Evolutionary conservation across 30 jellyfish, hydroid and myxozoan species (phyloP).

Genomic region (Turritopsis rubra): DNA sequence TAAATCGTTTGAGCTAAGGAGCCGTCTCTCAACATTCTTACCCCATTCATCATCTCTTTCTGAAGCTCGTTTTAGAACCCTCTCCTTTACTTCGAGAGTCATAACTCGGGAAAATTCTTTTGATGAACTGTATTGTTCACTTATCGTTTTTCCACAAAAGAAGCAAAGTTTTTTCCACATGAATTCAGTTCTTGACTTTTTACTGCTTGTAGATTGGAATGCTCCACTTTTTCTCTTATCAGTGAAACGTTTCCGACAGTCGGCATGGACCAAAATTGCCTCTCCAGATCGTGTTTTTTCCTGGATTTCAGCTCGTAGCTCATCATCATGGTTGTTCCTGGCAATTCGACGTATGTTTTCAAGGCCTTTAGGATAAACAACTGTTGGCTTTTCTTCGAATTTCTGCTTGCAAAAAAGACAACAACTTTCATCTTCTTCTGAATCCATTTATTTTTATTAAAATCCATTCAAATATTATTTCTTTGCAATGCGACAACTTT

Average conservation of each 20-base stretch:
- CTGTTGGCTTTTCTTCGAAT: neutral
- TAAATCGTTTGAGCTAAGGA: slow-evolving; percentile 24
- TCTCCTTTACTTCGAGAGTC: slow-evolving; percentile 24
- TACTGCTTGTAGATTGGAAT: neutral
- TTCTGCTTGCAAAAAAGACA: neutral
- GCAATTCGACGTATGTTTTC: neutral
- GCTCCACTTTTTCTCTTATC: neutral
- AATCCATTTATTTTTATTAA: neutral
- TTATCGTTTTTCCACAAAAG: neutral
- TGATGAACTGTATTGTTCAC: neutral
- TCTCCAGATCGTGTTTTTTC: slow-evolving; percentile 6
- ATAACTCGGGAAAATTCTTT: slow-evolving; percentile 19
- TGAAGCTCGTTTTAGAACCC: slow-evolving; percentile 4
- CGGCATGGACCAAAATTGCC: slow-evolving; percentile 13
- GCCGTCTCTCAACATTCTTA: slow-evolving; percentile 16
- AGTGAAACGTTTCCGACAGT: slow-evolving; percentile 26
- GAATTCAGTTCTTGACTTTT: neutral
- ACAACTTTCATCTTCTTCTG: neutral
- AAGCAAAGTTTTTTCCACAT: slow-evolving; percentile 23
- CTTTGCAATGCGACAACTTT: neutral
- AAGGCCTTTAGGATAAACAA: neutral
- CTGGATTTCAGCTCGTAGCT: neutral
- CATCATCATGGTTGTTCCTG: neutral
- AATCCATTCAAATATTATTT: neutral
- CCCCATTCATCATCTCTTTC: slow-evolving; percentile 46